Percentiles rank a stretch among this genome's conserved stretches.
These are phyloP conservation scores for Lepidotrigona ventralis DNA, from an alignment of 1,140 invertebrate genomes.

Conservation along the genomic window DNA sequence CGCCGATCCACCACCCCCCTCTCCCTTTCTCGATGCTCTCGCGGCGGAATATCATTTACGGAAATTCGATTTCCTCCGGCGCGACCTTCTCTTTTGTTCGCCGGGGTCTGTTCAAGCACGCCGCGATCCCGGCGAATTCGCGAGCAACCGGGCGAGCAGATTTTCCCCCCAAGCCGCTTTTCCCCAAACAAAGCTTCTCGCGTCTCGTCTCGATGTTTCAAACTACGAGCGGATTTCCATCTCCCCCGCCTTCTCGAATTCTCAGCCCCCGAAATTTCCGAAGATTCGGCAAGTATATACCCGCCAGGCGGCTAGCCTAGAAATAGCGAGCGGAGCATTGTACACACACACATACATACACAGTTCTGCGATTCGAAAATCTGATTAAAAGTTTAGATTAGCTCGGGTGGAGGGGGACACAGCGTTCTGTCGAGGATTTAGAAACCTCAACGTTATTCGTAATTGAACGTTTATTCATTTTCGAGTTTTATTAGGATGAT, in stretches of 20 bases:
- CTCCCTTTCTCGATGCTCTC: neutral
- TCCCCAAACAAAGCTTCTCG: neutral
- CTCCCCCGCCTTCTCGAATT: too few relatives aligned
- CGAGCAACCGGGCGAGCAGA: neutral
- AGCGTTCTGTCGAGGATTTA: too few relatives aligned
- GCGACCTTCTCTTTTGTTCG: constrained; percentile 7
- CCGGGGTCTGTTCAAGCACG: neutral
- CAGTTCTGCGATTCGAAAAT: neutral
- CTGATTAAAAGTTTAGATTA: neutral
- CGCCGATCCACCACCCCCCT: neutral
- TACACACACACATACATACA: too few relatives aligned
- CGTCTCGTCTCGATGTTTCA: neutral
- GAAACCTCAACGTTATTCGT: too few relatives aligned
- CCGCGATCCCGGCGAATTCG: neutral
- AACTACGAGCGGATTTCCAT: neutral
- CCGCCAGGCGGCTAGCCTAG: neutral
- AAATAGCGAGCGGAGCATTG: neutral
- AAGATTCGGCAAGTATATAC: neutral
- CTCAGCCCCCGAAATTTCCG: neutral
- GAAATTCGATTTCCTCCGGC: constrained; percentile 39
- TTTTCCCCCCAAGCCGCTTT: neutral
- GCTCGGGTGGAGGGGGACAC: too few relatives aligned
- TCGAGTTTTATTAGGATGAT: too few relatives aligned
- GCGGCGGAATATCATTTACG: constrained; percentile 20
- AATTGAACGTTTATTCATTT: too few relatives aligned